Evolutionary conservation across 2,797 vertebrate genomes (phyloP).

Genomic region (Hafferia zeledoni): DNA sequence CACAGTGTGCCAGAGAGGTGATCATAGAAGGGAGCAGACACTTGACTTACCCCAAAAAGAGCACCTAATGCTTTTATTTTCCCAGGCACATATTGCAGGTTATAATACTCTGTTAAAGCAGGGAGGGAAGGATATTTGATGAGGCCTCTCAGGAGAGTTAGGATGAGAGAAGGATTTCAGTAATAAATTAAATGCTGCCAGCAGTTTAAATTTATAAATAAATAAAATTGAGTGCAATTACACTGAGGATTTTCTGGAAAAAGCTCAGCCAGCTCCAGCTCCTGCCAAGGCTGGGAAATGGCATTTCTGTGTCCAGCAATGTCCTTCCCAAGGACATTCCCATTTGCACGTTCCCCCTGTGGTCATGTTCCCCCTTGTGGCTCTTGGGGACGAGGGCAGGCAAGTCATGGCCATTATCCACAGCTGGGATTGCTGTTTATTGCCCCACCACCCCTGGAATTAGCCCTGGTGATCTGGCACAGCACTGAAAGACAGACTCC

Average conservation of each 20-base stretch:
- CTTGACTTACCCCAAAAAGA: background rate
- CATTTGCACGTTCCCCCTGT: fast-evolving
- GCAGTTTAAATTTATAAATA: slow-evolving; percentile 9
- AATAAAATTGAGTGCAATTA: background rate
- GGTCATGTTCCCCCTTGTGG: background rate
- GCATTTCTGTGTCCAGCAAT: fast-evolving
- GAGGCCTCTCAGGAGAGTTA: background rate
- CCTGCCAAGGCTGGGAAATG: background rate
- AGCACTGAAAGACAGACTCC: background rate
- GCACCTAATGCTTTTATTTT: background rate
- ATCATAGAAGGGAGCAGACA: background rate
- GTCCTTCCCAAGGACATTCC: background rate
- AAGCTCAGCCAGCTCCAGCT: background rate
- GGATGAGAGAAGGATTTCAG: background rate
- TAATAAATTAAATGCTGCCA: background rate
- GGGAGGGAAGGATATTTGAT: background rate
- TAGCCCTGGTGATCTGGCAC: background rate
- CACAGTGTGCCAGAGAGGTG: background rate
- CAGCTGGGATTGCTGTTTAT: background rate
- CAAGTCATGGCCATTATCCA: fast-evolving
- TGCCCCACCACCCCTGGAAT: background rate
- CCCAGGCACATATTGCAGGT: background rate
- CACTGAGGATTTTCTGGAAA: background rate
- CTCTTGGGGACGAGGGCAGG: background rate
- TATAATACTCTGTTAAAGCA: background rate